Percentiles rank a stretch among this genome's conserved stretches.
These are phyloP conservation scores for Andrena haemorrhoa DNA, from an alignment of 2,888 invertebrate genomes.

Conservation along the genomic window DNA sequence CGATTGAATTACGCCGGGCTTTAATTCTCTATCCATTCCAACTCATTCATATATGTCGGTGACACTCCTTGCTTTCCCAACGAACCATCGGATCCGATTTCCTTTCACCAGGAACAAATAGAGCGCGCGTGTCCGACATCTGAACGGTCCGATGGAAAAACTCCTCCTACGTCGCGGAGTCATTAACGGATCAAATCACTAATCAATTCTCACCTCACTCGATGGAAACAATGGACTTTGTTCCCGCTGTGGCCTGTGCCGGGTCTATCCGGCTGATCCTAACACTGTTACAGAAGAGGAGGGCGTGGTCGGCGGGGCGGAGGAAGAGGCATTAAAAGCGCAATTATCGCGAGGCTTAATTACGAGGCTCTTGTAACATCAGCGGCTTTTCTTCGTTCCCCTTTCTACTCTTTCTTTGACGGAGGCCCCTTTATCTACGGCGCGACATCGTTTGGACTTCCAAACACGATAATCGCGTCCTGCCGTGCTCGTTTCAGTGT, in stretches of 20 bases:
- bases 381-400: slow-evolving; percentile 46
- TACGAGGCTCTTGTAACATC: slow-evolving; percentile 69
- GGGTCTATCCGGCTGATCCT: slow-evolving; percentile 45
- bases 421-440: slow-evolving; percentile 22
- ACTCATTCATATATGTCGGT: too few species aligned
- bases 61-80: too few species aligned
- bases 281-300: slow-evolving; percentile 37
- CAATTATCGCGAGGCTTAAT: slow-evolving; percentile 73
- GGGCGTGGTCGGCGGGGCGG: neutral
- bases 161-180: slow-evolving; percentile 31
- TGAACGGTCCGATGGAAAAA: slow-evolving; percentile 21
- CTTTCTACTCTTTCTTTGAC: slow-evolving; percentile 31
- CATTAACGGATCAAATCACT: slow-evolving; percentile 69
- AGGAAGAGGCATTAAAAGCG: slow-evolving; percentile 66
- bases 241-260: slow-evolving; percentile 36
- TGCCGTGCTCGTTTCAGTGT: slow-evolving; percentile 28
- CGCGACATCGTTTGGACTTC: slow-evolving; percentile 30
- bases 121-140: slow-evolving; percentile 41
- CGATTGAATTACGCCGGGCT: too few species aligned
- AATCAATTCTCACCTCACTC: slow-evolving; percentile 65
- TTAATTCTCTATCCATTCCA: too few species aligned
- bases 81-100: slow-evolving; percentile 16
- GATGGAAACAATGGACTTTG: slow-evolving; percentile 67
- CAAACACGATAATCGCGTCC: slow-evolving; percentile 52
- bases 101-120: slow-evolving; percentile 34